Evolutionary conservation across 2,888 invertebrate genomes (phyloP).

Genomic region (Merodon equestris): DNA sequence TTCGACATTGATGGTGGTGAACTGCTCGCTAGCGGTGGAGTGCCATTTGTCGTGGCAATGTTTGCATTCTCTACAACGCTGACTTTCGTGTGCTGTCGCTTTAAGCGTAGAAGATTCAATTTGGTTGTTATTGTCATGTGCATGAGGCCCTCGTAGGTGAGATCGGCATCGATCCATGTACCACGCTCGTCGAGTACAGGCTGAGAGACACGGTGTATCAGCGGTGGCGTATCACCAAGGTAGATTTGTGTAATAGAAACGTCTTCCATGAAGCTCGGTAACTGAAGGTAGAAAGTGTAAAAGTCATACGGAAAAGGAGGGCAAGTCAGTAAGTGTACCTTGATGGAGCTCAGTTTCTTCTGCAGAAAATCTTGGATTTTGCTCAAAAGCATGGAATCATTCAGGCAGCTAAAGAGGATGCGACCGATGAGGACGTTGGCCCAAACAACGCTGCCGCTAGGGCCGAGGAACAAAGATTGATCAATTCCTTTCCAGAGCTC

Average conservation of each 20-base stretch:
- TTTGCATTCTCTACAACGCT: constrained; percentile 29
- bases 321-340: no score
- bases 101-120: constrained; percentile 81
- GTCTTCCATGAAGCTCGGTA: constrained; percentile 91
- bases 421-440: constrained; percentile 77
- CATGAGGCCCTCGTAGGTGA: constrained; percentile 86
- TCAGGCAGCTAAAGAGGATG: constrained; percentile 75
- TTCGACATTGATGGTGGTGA: constrained; percentile 48
- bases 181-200: constrained; percentile 89
- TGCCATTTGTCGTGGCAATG: constrained; percentile 13
- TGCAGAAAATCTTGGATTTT: constrained; percentile 77
- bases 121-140: constrained; percentile 91
- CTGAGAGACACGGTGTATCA: constrained; percentile 82
- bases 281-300: constrained; percentile 73
- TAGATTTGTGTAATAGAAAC: constrained; percentile 86
- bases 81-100: constrained; percentile 71
- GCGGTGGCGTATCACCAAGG: constrained; percentile 83
- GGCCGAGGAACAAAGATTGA: constrained; percentile 77
- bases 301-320: no score
- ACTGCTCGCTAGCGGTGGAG: constrained; percentile 49
- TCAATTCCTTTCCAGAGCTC: constrained; percentile 79
- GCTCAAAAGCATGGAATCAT: constrained; percentile 73
- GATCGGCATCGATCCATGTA: constrained; percentile 90
- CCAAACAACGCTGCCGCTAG: constrained; percentile 78
- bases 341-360: constrained; percentile 77